Percentiles rank a stretch among this genome's conserved stretches.
Evolutionary conservation across 92 coral and sea anemone species (phyloP).

Genomic region (Palythoa heliodiscus): DNA sequence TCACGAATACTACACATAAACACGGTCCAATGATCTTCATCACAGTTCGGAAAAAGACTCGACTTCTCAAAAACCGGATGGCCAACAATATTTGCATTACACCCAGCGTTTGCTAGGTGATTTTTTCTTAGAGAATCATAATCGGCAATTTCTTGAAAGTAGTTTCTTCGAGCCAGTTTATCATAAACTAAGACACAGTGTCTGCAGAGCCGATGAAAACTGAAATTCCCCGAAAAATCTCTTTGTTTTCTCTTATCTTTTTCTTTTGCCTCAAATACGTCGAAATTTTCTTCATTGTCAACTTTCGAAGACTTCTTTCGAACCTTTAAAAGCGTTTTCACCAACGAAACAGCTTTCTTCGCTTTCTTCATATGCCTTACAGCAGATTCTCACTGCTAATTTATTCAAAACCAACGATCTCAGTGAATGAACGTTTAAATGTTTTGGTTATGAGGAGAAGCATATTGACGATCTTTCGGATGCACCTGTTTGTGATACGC

Average conservation of each 20-base stretch:
- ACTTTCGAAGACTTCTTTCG: constrained; percentile 42
- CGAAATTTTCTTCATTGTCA: constrained; percentile 18
- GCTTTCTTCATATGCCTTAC: constrained; percentile 43
- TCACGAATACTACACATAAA: constrained; percentile 43
- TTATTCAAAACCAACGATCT: constrained; percentile 42
- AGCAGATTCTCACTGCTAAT: constrained; percentile 13
- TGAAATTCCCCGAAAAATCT: constrained; percentile 53
- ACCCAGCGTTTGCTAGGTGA: background rate
- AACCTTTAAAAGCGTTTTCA: constrained; percentile 70
- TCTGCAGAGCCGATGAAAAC: constrained; percentile 55
- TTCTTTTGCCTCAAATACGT: constrained; percentile 34
- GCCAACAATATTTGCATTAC: background rate
- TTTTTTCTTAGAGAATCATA: constrained; percentile 10
- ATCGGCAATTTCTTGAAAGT: constrained; percentile 39
- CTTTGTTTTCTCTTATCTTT: constrained; percentile 34
- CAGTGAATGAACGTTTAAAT: constrained; percentile 26
- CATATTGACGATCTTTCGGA: background rate
- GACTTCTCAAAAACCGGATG: background rate
- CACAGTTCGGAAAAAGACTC: background rate
- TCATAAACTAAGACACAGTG: constrained; percentile 84
- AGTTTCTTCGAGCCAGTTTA: constrained; percentile 42
- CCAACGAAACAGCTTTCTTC: constrained; percentile 80
- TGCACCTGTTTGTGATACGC: constrained; percentile 52
- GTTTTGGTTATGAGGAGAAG: constrained; percentile 46
- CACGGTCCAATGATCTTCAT: constrained; percentile 23